Evolutionary conservation across 2,888 invertebrate species (phyloP).

Genomic region (Homarus gammarus): DNA sequence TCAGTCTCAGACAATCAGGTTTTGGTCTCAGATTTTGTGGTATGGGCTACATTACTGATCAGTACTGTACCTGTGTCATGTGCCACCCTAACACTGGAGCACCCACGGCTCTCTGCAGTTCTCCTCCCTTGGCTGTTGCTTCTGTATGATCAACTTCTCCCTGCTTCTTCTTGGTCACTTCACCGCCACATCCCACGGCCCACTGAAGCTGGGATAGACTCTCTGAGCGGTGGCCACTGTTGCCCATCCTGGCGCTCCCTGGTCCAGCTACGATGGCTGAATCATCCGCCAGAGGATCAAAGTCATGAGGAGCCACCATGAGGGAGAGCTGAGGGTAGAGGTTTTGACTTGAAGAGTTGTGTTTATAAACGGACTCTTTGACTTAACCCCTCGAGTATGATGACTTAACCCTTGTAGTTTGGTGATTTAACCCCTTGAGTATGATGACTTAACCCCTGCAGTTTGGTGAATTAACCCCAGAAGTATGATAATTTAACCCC

Average conservation of each 20-base stretch:
- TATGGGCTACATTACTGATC: too few species aligned
- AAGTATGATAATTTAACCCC: too few species aligned
- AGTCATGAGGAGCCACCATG: constrained; percentile 41
- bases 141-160: constrained; percentile 85
- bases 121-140: constrained; percentile 86
- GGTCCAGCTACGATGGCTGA: constrained; percentile 54
- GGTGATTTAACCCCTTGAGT: too few species aligned
- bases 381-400: too few species aligned
- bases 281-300: constrained; percentile 58
- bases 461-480: too few species aligned
- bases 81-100: constrained; percentile 88
- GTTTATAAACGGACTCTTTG: too few species aligned
- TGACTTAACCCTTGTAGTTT: too few species aligned
- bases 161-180: constrained; percentile 85
- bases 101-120: constrained; percentile 85
- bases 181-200: constrained; percentile 86
- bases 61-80: constrained; percentile 80
- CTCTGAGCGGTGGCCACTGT: background rate
- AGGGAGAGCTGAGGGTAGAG: constrained; percentile 36
- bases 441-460: too few species aligned
- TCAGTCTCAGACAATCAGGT: too few species aligned
- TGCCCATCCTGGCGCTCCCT: constrained; percentile 41
- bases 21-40: too few species aligned
- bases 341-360: too few species aligned
- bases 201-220: constrained; percentile 55